Percentiles rank a stretch among this genome's conserved stretches.
phyloP scores from a whole-genome alignment of 2,113 vertebrate species.

The Alethe castanea region DNA sequence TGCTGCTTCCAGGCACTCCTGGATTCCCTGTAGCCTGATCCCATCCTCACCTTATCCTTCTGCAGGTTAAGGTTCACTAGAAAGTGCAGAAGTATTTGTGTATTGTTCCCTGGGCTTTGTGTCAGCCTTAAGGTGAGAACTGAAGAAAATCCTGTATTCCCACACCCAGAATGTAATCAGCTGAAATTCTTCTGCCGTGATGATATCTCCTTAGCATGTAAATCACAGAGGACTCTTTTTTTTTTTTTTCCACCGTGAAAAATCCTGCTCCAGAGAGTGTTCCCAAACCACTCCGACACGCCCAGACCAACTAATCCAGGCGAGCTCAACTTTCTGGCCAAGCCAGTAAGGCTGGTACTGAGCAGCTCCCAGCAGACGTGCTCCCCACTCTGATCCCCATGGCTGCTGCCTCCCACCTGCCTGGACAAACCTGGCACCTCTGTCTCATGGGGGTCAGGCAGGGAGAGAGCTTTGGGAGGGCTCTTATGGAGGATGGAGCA shows the following conservation, averaged over 20 bases:
- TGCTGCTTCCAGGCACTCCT: background rate
- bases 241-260: background rate
- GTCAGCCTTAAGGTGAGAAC: constrained; percentile 38
- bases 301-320: constrained; percentile 56
- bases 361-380: constrained; percentile 29
- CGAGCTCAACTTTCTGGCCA: constrained; percentile 37
- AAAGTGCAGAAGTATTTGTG: background rate
- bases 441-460: rapidly evolving
- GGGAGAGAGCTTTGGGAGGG: background rate
- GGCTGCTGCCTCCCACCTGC: background rate
- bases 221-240: background rate
- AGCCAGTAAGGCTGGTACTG: constrained; percentile 22
- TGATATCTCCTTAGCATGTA: constrained; percentile 37
- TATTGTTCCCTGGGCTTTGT: constrained; percentile 1
- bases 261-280: background rate
- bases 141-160: constrained; percentile 43
- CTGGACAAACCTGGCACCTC: background rate
- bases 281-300: constrained; percentile 49
- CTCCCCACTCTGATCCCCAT: background rate
- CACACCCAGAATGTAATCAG: constrained; percentile 60
- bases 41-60: background rate
- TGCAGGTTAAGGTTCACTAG: background rate
- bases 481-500: background rate
- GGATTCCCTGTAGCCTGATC: background rate
- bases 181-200: constrained; percentile 49